Evolutionary conservation across 2,888 invertebrate genomes (phyloP).

Genomic region (Apamea sordens): DNA sequence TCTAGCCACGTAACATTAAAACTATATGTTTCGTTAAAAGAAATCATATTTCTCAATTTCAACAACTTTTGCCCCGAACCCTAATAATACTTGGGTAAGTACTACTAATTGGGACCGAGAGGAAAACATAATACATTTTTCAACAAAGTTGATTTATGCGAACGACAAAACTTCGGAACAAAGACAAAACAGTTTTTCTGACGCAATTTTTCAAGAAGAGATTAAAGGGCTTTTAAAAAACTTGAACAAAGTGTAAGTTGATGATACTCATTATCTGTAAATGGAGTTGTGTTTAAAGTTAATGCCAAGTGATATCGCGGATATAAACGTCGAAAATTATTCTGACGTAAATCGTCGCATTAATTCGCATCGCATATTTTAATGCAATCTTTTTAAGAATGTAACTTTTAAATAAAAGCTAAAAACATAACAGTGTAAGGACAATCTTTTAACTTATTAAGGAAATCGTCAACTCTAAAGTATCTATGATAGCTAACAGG

Average conservation of each 20-base stretch:
- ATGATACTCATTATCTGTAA: background rate
- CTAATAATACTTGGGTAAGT: background rate
- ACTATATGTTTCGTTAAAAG: too few species aligned
- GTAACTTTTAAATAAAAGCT: background rate
- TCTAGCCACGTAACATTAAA: too few species aligned
- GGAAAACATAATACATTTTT: slow-evolving; percentile 6
- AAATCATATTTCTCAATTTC: too few species aligned
- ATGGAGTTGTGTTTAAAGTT: background rate
- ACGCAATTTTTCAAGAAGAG: slow-evolving; percentile 29
- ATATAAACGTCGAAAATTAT: background rate
- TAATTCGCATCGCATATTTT: too few species aligned
- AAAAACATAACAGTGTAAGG: background rate
- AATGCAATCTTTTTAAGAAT: too few species aligned
- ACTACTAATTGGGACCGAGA: slow-evolving; percentile 25
- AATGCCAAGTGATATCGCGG: background rate
- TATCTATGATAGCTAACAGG: too few species aligned
- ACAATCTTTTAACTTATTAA: background rate
- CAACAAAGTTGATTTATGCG: slow-evolving; percentile 39
- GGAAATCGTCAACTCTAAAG: too few species aligned
- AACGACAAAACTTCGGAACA: slow-evolving; percentile 34
- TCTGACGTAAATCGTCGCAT: background rate
- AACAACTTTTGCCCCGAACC: background rate
- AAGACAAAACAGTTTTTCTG: slow-evolving; percentile 43
- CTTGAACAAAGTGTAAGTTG: slow-evolving; percentile 32
- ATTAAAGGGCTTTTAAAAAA: slow-evolving; percentile 17